Evolutionary conservation across 2,888 invertebrate genomes (phyloP).

Genomic region (Vandiemenella viatica): DNA sequence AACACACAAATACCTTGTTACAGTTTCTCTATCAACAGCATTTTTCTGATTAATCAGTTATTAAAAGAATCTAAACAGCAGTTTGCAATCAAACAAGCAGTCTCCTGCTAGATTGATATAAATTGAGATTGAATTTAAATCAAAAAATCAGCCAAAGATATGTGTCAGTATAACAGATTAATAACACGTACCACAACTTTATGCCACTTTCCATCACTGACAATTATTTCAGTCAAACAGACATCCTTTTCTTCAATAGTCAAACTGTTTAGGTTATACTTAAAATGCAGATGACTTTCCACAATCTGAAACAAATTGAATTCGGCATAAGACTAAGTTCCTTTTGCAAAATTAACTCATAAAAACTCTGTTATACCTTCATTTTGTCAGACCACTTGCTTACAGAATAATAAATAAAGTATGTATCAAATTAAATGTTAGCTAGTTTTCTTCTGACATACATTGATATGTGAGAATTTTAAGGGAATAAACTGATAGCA

Average conservation of each 20-base stretch:
- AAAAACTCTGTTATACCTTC: neutral
- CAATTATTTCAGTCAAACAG: constrained; percentile 30
- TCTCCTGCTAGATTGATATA: no score
- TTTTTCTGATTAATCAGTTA: no score
- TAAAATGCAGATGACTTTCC: constrained; percentile 30
- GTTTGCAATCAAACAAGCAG: no score
- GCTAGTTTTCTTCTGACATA: no score
- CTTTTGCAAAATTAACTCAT: neutral
- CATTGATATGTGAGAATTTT: no score
- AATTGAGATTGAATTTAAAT: no score
- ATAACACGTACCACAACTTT: constrained; percentile 26
- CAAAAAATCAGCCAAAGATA: no score
- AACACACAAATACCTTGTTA: no score
- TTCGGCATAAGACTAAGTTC: neutral
- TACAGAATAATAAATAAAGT: neutral
- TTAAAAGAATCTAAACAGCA: no score
- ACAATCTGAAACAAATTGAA: constrained; percentile 24
- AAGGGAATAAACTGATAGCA: no score
- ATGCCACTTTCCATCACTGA: constrained; percentile 41
- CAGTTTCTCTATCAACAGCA: no score
- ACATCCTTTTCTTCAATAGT: constrained; percentile 32
- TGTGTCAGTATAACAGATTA: no score
- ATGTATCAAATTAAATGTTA: neutral
- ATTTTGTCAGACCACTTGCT: neutral
- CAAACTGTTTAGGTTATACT: constrained; percentile 35